Conservation (phyloP, 1,140 invertebrate species). For the Drosophila mojavensis region DNA sequence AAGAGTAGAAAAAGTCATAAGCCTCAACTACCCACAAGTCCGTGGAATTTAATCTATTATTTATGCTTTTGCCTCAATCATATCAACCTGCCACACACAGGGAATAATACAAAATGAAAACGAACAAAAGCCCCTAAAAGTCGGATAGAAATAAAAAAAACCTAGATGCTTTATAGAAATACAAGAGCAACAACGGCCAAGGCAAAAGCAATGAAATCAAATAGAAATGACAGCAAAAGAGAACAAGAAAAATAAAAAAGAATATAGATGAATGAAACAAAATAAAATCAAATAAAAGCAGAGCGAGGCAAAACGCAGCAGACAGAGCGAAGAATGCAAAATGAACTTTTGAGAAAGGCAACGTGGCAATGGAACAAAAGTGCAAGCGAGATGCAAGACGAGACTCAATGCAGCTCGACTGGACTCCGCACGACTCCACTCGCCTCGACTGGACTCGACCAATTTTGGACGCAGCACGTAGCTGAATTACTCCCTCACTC, state of each 20-base stretch:
- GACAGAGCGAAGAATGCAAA: constrained; percentile 62
- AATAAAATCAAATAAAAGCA: constrained; percentile 16
- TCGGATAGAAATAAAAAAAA: constrained; percentile 34
- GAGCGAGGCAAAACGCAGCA: constrained; percentile 22
- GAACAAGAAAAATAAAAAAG: constrained; percentile 13
- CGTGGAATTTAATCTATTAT: constrained; percentile 2
- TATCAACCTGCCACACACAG: constrained; percentile 2
- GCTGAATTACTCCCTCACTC: constrained; percentile 10
- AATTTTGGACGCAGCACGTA: constrained; percentile 56
- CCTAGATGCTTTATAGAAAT: neutral
- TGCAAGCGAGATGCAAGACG: neutral
- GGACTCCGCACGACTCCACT: constrained; percentile 17
- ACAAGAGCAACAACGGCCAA: constrained; percentile 28
- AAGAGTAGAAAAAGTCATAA: no score
- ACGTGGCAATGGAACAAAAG: constrained; percentile 19
- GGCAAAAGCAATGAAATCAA: constrained; percentile 67
- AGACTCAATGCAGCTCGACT: neutral
- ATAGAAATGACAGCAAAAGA: constrained; percentile 48
- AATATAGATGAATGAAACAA: constrained; percentile 1
- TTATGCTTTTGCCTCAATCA: constrained; percentile 5
- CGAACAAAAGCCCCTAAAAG: constrained; percentile 35
- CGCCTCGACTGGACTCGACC: constrained; percentile 1
- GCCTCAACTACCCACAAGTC: neutral
- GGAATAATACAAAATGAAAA: constrained; percentile 24
- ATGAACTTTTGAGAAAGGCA: constrained; percentile 57